A percentile compares a stretch with the other conserved stretches of the same genome.
Evolutionary conservation across 2,113 vertebrate species (phyloP).

Genomic region (Ivindomyrus marchei): DNA sequence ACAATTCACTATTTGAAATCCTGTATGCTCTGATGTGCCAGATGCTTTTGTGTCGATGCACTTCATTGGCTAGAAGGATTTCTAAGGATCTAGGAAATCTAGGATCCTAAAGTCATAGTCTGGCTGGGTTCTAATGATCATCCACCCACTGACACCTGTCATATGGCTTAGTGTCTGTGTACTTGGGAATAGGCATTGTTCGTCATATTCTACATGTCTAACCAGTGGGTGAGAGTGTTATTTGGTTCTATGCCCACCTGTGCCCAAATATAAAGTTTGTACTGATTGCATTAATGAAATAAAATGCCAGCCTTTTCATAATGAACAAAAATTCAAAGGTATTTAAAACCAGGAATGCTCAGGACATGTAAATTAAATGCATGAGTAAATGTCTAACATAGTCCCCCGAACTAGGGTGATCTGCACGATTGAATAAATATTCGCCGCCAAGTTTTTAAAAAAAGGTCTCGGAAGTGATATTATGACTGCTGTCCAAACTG

Average conservation of each 20-base stretch:
- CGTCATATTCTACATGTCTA: background rate
- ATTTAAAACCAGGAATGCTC: constrained; percentile 22
- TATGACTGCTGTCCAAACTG: background rate
- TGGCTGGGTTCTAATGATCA: background rate
- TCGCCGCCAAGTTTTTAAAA: background rate
- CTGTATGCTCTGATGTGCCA: background rate
- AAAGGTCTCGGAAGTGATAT: background rate
- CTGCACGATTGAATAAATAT: background rate
- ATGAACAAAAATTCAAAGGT: constrained; percentile 17
- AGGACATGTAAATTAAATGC: constrained; percentile 18
- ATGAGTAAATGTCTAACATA: constrained; percentile 14
- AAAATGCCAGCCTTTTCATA: constrained; percentile 14
- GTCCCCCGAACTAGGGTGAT: background rate
- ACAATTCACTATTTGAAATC: background rate
- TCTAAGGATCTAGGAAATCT: too few relatives aligned
- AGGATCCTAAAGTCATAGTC: background rate
- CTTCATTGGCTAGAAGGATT: background rate
- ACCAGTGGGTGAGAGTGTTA: background rate
- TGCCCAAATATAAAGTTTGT: background rate
- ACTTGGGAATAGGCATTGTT: background rate
- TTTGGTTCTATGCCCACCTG: background rate
- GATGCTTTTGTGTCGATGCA: background rate
- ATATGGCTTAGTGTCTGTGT: background rate
- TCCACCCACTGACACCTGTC: background rate
- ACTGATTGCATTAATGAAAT: background rate